These are phyloP conservation scores for Centropus bengalensis DNA, from an alignment of 2,113 vertebrate species.

Conservation along the genomic window DNA sequence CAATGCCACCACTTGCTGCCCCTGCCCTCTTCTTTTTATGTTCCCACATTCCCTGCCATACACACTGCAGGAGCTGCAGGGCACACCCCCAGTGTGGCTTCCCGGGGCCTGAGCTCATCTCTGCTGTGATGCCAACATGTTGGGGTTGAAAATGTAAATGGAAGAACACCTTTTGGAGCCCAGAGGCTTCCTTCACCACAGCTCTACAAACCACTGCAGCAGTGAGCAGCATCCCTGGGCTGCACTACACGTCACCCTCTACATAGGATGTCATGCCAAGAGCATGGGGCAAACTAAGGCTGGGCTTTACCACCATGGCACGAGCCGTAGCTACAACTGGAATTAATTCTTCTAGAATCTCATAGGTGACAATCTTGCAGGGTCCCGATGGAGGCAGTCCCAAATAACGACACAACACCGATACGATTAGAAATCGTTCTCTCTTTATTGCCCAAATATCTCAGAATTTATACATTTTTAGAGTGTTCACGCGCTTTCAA, in stretches of 20 bases:
- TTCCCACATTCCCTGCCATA: accelerated
- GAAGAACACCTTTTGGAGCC: background rate
- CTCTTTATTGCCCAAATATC: no score
- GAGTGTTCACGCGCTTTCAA: no score
- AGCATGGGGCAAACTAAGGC: background rate
- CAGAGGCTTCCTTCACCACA: background rate
- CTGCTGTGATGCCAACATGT: background rate
- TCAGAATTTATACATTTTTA: no score
- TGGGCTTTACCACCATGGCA: background rate
- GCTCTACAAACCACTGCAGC: background rate
- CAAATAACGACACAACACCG: no score
- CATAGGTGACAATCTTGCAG: background rate
- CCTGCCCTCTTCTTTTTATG: background rate
- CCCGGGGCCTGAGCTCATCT: background rate
- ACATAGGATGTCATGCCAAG: background rate
- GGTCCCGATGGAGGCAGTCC: no score
- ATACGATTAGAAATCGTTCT: no score
- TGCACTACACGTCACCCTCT: background rate
- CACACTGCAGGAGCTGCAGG: background rate
- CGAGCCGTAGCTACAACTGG: background rate
- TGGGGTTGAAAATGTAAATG: accelerated
- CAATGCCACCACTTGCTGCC: background rate
- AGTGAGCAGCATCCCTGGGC: background rate
- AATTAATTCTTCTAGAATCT: background rate
- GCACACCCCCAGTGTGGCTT: background rate